These are phyloP conservation scores for Plecturocebus donacophilus DNA, from an alignment of 2,113 vertebrate species.

Conservation along the genomic window DNA sequence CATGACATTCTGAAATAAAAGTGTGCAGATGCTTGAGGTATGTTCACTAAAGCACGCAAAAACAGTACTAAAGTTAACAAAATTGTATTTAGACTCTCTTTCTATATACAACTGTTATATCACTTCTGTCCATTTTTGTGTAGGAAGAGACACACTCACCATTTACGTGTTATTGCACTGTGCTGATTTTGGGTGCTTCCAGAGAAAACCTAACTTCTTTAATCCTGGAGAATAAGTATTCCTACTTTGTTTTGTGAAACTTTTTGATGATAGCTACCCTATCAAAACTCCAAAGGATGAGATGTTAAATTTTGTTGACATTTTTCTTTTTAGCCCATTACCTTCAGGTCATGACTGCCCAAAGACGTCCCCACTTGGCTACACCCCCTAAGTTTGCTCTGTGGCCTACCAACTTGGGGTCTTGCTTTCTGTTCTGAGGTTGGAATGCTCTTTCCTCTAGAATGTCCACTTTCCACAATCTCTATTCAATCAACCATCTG, in stretches of 20 bases:
- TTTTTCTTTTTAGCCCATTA: neutral
- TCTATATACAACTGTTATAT: neutral
- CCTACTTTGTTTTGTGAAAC: neutral
- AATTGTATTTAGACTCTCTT: neutral
- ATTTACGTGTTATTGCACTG: neutral
- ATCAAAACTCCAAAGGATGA: neutral
- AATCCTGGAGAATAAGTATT: neutral
- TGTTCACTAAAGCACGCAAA: neutral
- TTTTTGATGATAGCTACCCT: neutral
- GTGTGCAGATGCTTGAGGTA: neutral
- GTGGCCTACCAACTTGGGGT: neutral
- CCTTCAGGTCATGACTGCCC: neutral
- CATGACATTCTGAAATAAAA: slow-evolving; percentile 42
- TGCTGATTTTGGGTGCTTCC: neutral
- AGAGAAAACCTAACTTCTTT: neutral
- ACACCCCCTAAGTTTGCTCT: neutral
- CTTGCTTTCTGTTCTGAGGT: neutral
- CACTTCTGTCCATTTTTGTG: neutral
- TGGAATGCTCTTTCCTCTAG: neutral
- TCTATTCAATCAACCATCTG: neutral
- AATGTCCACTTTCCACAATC: neutral
- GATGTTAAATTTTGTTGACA: neutral
- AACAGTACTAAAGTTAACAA: neutral
- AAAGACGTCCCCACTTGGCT: neutral
- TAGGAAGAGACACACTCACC: neutral